Percentiles rank a stretch among this genome's conserved stretches.
Conservation (phyloP, 2,888 invertebrate genomes). For the Eupithecia insigniata region DNA sequence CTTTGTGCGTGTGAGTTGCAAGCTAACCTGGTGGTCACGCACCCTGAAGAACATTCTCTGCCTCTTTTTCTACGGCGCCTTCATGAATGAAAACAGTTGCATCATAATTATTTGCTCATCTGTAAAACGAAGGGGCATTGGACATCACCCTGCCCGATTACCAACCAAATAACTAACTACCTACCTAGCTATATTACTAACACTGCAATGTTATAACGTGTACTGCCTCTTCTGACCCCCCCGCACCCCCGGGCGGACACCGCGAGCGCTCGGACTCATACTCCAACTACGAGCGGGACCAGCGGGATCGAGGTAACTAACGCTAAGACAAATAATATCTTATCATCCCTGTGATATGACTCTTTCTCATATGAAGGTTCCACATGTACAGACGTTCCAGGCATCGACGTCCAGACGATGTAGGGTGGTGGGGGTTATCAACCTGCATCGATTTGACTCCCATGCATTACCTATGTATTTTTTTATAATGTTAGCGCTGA, state of each 20-base stretch:
- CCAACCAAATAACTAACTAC: not conserved
- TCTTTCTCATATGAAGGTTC: constrained; percentile 1
- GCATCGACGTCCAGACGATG: too few relatives aligned
- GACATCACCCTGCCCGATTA: not conserved
- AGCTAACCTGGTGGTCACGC: not conserved
- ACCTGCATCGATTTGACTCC: too few relatives aligned
- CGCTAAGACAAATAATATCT: constrained; percentile 19
- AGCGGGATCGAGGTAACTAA: constrained; percentile 87
- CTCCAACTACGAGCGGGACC: constrained; percentile 81
- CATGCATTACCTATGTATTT: too few relatives aligned
- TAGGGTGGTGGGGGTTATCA: not conserved
- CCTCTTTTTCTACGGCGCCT: not conserved
- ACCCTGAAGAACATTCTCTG: not conserved
- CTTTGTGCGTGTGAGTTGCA: not conserved
- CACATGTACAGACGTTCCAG: not conserved
- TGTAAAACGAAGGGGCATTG: not conserved
- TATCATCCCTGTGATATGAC: not conserved
- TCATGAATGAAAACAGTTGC: not conserved
- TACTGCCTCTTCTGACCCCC: constrained; percentile 71
- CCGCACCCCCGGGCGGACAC: constrained; percentile 72
- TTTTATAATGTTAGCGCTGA: too few relatives aligned
- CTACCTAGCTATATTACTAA: not conserved
- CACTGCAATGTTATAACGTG: constrained; percentile 54
- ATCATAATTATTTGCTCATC: not conserved
- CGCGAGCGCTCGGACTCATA: constrained; percentile 84